These are phyloP conservation scores for Agrotis puta DNA, from an alignment of 2,888 invertebrate genomes.

Conservation along the genomic window DNA sequence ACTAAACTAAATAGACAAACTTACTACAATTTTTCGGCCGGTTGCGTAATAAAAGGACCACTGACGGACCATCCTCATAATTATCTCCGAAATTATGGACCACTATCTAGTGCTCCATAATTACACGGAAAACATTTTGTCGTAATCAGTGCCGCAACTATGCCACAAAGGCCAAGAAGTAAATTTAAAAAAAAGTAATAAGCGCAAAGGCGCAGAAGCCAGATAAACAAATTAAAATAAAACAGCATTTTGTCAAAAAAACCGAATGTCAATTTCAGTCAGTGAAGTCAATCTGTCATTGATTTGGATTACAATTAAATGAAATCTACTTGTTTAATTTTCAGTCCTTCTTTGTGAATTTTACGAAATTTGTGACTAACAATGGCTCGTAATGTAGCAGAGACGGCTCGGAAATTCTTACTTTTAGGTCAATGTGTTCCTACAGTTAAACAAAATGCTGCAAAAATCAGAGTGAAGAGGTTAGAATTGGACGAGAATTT, in stretches of 20 bases:
- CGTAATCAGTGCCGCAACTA: no score
- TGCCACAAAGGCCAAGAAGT: no score
- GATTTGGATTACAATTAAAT: neutral
- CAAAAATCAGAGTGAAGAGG: conserved; percentile 94
- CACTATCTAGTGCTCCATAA: no score
- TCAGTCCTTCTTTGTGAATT: neutral
- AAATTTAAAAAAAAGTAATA: no score
- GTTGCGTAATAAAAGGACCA: no score
- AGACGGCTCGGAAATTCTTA: conserved; percentile 89
- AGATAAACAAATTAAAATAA: no score
- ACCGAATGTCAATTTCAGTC: neutral
- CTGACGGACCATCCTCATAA: no score
- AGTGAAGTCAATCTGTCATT: conserved; percentile 15
- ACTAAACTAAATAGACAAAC: no score
- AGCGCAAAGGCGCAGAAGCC: no score
- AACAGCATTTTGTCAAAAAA: neutral
- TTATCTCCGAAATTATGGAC: no score
- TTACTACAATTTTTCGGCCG: no score
- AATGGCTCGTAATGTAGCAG: conserved; percentile 85
- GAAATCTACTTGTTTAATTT: neutral
- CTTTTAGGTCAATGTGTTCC: conserved; percentile 95
- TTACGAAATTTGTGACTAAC: neutral
- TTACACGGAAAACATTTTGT: no score
- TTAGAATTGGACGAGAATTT: conserved; percentile 94
- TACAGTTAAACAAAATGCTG: conserved; percentile 94